These are phyloP conservation scores for Asarcornis scutulata DNA, from an alignment of 2,113 vertebrate species.

Conservation along the genomic window DNA sequence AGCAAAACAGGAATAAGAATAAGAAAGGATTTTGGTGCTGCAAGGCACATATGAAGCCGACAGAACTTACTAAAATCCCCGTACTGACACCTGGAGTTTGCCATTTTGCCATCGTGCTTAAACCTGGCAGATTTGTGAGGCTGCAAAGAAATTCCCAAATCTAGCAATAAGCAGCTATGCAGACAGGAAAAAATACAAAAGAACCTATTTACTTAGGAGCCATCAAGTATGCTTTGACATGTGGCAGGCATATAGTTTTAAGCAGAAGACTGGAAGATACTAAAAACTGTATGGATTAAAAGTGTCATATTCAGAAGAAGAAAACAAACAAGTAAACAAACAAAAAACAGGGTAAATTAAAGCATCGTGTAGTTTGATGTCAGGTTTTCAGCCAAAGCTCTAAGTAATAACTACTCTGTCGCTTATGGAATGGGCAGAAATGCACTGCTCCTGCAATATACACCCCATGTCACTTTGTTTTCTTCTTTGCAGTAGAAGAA, in stretches of 20 bases:
- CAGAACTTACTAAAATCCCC: neutral
- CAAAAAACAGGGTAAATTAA: neutral
- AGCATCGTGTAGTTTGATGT: neutral
- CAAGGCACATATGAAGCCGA: neutral
- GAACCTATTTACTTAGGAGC: neutral
- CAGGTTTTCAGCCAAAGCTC: neutral
- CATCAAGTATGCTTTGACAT: neutral
- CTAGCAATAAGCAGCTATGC: neutral
- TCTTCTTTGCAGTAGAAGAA: neutral
- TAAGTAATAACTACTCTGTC: neutral
- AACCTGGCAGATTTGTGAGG: neutral
- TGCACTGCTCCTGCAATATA: neutral
- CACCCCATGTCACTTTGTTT: neutral
- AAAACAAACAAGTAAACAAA: too few relatives aligned
- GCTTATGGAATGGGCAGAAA: neutral
- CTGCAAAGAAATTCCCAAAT: neutral
- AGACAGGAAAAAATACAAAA: neutral
- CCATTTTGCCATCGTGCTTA: neutral
- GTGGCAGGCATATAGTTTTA: neutral
- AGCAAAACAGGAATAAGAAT: neutral
- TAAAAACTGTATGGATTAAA: neutral
- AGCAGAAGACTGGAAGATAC: neutral
- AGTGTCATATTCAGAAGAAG: neutral
- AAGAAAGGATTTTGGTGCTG: neutral
- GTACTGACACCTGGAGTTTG: neutral